Base-by-base conservation (phyloP, 2,888 invertebrate species). In the Belgica antarctica region DNA sequence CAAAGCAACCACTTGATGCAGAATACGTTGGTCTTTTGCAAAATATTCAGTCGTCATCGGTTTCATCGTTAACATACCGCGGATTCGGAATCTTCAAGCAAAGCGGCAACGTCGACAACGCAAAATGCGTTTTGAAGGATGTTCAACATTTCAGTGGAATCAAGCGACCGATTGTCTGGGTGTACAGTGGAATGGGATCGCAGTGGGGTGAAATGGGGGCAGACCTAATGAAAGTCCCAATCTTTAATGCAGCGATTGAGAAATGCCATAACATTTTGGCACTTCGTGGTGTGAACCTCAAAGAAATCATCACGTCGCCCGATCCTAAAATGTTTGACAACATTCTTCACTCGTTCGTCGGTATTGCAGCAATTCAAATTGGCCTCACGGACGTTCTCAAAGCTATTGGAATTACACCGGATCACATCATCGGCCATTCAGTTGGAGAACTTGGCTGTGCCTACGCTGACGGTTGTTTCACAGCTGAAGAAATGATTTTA, bases 141-240 rank as follows among this genome's bases (percentile, higher is more conserved):
- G 78, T 85, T 28, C 82, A 86, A 73, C 85, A 87, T 77, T 86
- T 83, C 76, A 82, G 85, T 0, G 88, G 86, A 0, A 81, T 83
- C 0, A 83, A 83, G 68, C 83, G 88, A 0, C 91, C 94, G 1
- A 82, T 94, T 1, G 94, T 94, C 86, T 94, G 90, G 80, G 87
- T 94, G 46, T 96, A 93, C 81, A 91, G 94, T 68, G 94, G 94
- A 34, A 91, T 96, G 92, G 92, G 93, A 1, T 89, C 90, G 0
- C 92, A 94, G 76, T 94, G 94, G 93, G 81, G 87, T 10, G 88
- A 89, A 72, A 93, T 95, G 92, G 94, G 89, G 2, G 81, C 83
- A 8, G 83, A 87, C 41, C 83, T 94, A 59, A 86, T 94, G 86
- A 80, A 83, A 73, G 82, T 94, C 27, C 88, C 90, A 0, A 79